Conservation (phyloP, 1,140 invertebrate species). For the Pentalonia nigronervosa region DNA sequence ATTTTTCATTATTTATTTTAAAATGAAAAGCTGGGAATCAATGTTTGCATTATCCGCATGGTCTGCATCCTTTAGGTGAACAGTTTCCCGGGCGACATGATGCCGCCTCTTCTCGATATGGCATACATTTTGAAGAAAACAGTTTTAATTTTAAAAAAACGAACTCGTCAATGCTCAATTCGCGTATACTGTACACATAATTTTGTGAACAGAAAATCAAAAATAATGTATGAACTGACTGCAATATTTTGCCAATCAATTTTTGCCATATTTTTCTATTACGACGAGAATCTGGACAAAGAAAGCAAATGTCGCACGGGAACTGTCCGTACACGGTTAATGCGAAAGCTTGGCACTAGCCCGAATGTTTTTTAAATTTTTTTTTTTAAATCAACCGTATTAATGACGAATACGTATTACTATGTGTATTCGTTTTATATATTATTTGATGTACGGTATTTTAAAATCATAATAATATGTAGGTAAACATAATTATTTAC, state of each 20-base stretch:
- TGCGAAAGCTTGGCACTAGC: conserved; percentile 41
- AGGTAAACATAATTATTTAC: not conserved
- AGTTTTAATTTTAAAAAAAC: not conserved
- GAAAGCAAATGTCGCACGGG: not conserved
- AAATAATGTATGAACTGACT: not conserved
- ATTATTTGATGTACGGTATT: not conserved
- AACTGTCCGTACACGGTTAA: conserved; percentile 10
- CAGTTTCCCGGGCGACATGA: not conserved
- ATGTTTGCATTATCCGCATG: conserved; percentile 52
- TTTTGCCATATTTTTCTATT: not conserved
- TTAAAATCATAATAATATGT: too few species aligned
- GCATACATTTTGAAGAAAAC: not conserved
- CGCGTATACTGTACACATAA: not conserved
- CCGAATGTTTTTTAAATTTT: conserved; percentile 29
- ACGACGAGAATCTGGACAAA: not conserved
- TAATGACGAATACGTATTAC: conserved; percentile 8
- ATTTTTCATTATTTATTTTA: conserved; percentile 34
- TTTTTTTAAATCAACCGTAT: conserved; percentile 19
- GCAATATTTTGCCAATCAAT: not conserved
- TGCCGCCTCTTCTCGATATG: not conserved
- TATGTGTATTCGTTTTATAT: not conserved
- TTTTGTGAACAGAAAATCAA: not conserved
- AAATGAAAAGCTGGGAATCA: conserved; percentile 54
- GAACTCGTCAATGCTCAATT: not conserved
- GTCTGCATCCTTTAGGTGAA: conserved; percentile 30